Conservation (phyloP, 2,113 vertebrate species). For the Columba janthina region DNA sequence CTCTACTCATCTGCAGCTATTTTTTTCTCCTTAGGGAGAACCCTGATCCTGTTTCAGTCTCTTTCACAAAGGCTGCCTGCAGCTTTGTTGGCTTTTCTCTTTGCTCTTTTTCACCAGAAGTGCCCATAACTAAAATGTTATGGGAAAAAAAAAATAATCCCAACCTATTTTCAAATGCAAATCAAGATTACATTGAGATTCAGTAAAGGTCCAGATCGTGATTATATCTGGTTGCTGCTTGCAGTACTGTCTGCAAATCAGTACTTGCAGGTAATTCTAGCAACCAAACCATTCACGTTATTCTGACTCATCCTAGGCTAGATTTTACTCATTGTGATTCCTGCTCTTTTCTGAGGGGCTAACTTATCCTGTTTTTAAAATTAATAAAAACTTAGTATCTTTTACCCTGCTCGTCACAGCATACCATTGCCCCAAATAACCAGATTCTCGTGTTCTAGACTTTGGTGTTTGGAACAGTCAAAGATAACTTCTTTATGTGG, state of each 20-base stretch:
- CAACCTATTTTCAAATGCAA: not conserved
- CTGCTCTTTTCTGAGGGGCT: not conserved
- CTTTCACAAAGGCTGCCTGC: slow-evolving; percentile 23
- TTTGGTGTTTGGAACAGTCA: not conserved
- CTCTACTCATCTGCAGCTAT: slow-evolving; percentile 2
- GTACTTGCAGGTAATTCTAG: not conserved
- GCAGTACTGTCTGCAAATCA: not conserved
- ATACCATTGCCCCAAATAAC: not conserved
- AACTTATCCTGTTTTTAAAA: not conserved
- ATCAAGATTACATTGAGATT: not conserved
- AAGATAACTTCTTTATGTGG: not conserved
- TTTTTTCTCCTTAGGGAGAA: slow-evolving; percentile 38
- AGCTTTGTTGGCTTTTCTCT: slow-evolving; percentile 23
- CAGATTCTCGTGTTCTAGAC: not conserved
- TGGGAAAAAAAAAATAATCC: not conserved
- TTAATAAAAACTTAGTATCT: not conserved
- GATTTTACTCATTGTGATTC: not conserved
- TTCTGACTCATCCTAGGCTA: not conserved
- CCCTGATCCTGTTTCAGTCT: slow-evolving; percentile 28
- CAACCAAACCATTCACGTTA: not conserved
- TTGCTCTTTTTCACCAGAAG: not conserved
- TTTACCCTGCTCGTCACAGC: not conserved
- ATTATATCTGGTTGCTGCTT: not conserved
- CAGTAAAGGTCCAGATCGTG: not conserved
- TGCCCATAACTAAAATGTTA: not conserved